Conservation (phyloP, 2,888 invertebrate genomes). For the Chymomyza caudatula region DNA sequence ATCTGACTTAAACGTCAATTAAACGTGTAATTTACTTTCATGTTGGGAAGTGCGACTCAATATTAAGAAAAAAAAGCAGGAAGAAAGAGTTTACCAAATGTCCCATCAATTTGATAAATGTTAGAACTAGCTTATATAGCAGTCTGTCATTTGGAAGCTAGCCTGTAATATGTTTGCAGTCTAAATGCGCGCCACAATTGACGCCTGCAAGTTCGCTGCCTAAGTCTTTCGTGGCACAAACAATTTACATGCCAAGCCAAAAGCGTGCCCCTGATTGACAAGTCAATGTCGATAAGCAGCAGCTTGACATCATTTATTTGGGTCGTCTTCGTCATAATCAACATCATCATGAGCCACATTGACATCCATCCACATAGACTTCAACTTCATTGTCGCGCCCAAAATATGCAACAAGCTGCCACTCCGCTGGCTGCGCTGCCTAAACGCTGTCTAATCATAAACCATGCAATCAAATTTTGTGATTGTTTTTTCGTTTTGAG, state of each 20-base stretch:
- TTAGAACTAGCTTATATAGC: no score
- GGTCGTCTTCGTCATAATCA: constrained; percentile 16
- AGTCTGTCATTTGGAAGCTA: background rate
- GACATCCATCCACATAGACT: background rate
- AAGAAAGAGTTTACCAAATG: no score
- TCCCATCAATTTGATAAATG: no score
- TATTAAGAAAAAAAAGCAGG: no score
- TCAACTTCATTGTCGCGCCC: constrained; percentile 36
- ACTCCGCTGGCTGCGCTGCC: constrained; percentile 1
- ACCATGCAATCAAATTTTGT: constrained; percentile 17
- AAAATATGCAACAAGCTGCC: background rate
- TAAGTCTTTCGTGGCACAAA: constrained; percentile 7
- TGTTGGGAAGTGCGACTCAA: no score
- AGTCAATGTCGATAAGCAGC: constrained; percentile 23
- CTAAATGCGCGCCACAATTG: constrained; percentile 5
- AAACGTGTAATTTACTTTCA: no score
- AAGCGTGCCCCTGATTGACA: constrained; percentile 9
- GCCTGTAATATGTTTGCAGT: background rate
- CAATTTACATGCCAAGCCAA: background rate
- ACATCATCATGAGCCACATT: background rate
- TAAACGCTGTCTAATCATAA: constrained; percentile 14
- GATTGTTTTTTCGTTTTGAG: background rate
- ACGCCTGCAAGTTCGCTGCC: constrained; percentile 10
- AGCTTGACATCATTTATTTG: constrained; percentile 21
- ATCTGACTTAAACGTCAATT: no score